Conservation (phyloP, 2,888 invertebrate genomes). For the Scaptomyza reducta region DNA sequence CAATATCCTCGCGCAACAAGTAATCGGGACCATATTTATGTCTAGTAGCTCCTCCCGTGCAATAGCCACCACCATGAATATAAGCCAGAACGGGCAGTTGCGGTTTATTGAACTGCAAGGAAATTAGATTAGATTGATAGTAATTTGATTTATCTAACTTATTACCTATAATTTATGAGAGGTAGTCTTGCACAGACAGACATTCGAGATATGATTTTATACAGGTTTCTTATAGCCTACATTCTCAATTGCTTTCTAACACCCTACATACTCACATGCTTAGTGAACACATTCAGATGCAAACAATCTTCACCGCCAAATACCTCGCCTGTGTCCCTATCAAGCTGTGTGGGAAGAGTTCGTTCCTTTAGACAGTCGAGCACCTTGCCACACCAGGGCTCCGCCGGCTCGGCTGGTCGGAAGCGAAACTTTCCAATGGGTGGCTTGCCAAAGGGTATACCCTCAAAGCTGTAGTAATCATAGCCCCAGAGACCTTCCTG, state of each 20-base stretch:
- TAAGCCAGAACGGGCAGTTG: constrained; percentile 84
- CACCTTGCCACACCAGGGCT: constrained; percentile 81
- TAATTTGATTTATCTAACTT: too few species aligned
- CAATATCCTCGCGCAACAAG: constrained; percentile 84
- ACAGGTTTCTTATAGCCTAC: neutral
- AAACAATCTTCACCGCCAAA: constrained; percentile 79
- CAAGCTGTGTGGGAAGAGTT: constrained; percentile 56
- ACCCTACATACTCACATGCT: constrained; percentile 49
- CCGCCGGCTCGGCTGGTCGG: constrained; percentile 77
- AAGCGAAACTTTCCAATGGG: constrained; percentile 74
- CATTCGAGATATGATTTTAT: too few species aligned
- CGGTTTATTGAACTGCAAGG: constrained; percentile 48
- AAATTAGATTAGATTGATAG: too few species aligned
- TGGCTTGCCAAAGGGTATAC: constrained; percentile 78
- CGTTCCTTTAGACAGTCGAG: constrained; percentile 59
- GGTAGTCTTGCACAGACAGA: too few species aligned
- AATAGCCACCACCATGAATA: constrained; percentile 85
- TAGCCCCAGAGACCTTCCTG: constrained; percentile 63
- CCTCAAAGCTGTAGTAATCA: constrained; percentile 72
- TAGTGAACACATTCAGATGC: constrained; percentile 75
- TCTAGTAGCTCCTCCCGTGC: constrained; percentile 81
- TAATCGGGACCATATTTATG: constrained; percentile 83
- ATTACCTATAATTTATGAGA: too few species aligned
- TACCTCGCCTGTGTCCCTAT: constrained; percentile 47
- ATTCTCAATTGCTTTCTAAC: constrained; percentile 20